These are phyloP conservation scores for Acanthisitta chloris DNA, from an alignment of 2,113 vertebrate genomes.

Conservation along the genomic window DNA sequence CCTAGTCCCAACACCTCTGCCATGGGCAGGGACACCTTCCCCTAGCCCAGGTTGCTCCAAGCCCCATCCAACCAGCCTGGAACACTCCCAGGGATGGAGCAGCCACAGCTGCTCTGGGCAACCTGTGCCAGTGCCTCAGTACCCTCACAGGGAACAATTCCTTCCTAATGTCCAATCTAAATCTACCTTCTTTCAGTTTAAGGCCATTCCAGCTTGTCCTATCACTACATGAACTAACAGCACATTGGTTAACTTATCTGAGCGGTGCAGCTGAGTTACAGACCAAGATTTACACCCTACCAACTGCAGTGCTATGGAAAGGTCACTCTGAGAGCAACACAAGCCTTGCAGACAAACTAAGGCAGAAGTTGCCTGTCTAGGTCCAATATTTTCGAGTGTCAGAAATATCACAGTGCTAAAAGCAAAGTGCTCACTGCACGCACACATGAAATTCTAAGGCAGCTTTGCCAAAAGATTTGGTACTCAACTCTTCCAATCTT, in stretches of 20 bases:
- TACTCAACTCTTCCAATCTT: not conserved
- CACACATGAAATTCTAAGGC: not conserved
- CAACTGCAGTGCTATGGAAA: not conserved
- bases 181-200: not conserved
- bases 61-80: not conserved
- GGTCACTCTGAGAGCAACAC: not conserved
- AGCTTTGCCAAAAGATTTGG: not conserved
- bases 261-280: not conserved
- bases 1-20: not conserved
- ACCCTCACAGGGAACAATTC: not conserved
- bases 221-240: not conserved
- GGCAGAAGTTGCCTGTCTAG: not conserved
- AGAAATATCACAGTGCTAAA: not conserved
- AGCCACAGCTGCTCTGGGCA: not conserved
- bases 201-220: not conserved
- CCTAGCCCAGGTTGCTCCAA: not conserved
- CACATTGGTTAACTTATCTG: not conserved
- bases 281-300: not conserved
- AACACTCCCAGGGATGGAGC: not conserved
- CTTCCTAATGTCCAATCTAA: not conserved
- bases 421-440: too few species aligned
- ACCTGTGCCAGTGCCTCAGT: not conserved
- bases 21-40: not conserved
- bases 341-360: not conserved
- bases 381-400: not conserved